Evolutionary conservation across 2,888 invertebrate species (phyloP).

Genomic region (Aphrophora alni): DNA sequence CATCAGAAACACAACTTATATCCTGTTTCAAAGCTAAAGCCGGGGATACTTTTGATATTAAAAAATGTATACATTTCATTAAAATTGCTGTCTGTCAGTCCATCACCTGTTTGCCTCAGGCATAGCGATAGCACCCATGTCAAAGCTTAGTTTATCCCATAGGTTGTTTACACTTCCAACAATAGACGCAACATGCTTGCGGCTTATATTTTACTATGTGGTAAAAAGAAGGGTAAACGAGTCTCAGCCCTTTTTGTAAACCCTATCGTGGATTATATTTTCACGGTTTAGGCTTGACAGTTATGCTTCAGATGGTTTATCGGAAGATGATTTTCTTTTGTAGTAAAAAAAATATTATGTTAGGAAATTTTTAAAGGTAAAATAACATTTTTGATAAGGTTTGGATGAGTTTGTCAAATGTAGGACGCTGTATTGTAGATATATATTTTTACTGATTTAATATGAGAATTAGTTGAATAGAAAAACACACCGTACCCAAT

Average conservation of each 20-base stretch:
- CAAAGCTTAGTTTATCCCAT: background rate
- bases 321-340: background rate
- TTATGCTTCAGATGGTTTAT: background rate
- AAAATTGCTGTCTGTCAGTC: background rate
- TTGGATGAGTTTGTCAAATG: background rate
- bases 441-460: no score
- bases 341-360: background rate
- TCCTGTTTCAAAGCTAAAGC: background rate
- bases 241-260: background rate
- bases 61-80: background rate
- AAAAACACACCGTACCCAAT: no score
- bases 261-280: background rate
- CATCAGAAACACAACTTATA: background rate
- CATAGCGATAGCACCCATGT: background rate
- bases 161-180: background rate
- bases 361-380: background rate
- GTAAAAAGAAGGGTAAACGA: background rate
- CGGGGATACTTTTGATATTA: background rate
- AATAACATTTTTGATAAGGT: background rate
- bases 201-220: background rate
- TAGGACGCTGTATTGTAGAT: no score
- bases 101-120: background rate
- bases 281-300: background rate
- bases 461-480: no score
- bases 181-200: background rate